A percentile compares a stretch with the other conserved stretches of the same genome.
Evolutionary conservation across 2,888 invertebrate genomes (phyloP).

Genomic region (Meghimatium bilineatum): DNA sequence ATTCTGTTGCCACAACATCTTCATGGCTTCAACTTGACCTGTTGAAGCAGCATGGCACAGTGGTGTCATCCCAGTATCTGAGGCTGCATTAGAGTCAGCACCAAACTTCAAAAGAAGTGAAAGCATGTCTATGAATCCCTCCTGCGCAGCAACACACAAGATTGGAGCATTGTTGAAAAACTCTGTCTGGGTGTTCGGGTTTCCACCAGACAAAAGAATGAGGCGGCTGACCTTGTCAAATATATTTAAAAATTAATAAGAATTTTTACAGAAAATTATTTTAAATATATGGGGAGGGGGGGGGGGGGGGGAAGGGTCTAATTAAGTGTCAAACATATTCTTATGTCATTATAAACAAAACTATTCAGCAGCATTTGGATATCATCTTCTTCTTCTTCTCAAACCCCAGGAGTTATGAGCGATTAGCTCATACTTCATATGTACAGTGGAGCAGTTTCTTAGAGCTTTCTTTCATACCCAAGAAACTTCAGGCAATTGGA

Average conservation of each 20-base stretch:
- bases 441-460: too few species aligned
- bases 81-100: slow-evolving; percentile 90
- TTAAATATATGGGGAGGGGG: too few species aligned
- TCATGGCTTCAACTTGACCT: slow-evolving; percentile 87
- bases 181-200: slow-evolving; percentile 89
- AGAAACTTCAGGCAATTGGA: too few species aligned
- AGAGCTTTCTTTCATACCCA: too few species aligned
- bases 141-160: slow-evolving; percentile 91
- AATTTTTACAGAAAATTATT: too few species aligned
- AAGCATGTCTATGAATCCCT: slow-evolving; percentile 95
- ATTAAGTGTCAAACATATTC: too few species aligned
- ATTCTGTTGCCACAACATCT: slow-evolving; percentile 81
- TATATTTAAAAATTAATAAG: not conserved
- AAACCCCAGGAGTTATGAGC: too few species aligned
- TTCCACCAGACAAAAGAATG: slow-evolving; percentile 91
- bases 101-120: slow-evolving; percentile 92
- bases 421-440: too few species aligned
- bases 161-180: slow-evolving; percentile 82
- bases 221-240: slow-evolving; percentile 88
- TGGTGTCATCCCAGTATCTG: slow-evolving; percentile 92
- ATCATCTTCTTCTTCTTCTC: too few species aligned
- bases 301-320: too few species aligned
- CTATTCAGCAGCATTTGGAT: too few species aligned
- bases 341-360: too few species aligned
- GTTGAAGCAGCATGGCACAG: slow-evolving; percentile 90